phyloP scores from a whole-genome alignment of 64 coral and sea anemone genomes.

The Cladopsammia gracilis region DNA sequence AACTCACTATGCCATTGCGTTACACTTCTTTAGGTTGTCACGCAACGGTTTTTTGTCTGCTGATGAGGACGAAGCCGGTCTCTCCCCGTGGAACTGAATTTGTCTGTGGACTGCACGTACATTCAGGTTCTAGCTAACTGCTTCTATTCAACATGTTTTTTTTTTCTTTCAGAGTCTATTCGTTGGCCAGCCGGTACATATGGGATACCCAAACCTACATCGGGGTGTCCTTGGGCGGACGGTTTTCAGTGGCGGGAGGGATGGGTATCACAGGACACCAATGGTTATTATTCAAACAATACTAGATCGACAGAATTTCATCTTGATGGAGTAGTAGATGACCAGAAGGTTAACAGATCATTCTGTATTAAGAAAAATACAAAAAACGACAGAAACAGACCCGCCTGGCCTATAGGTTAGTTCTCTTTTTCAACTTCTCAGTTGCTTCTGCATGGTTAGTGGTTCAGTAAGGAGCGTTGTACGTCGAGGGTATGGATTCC shows the following conservation, averaged over 20 bases:
- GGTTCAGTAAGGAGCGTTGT: too few relatives aligned
- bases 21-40: too few relatives aligned
- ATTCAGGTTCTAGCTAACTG: too few relatives aligned
- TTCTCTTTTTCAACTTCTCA: too few relatives aligned
- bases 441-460: too few relatives aligned
- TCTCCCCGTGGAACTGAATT: too few relatives aligned
- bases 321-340: slow-evolving; percentile 11
- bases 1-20: too few relatives aligned
- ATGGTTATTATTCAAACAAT: slow-evolving; percentile 6
- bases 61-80: too few relatives aligned
- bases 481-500: too few relatives aligned
- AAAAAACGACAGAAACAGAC: not conserved
- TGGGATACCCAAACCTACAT: slow-evolving; percentile 23
- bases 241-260: slow-evolving; percentile 50
- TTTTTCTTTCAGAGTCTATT: not conserved
- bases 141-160: too few relatives aligned
- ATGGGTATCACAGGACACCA: slow-evolving; percentile 48
- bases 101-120: too few relatives aligned
- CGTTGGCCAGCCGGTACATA: slow-evolving; percentile 25
- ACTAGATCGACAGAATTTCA: slow-evolving; percentile 8
- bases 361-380: slow-evolving; percentile 52
- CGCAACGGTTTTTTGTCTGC: too few relatives aligned
- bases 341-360: slow-evolving; percentile 24
- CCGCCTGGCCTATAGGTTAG: not conserved
- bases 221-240: slow-evolving; percentile 40